These are phyloP conservation scores for Brachypalpus laphriformis DNA, from an alignment of 2,888 invertebrate genomes.

Conservation along the genomic window DNA sequence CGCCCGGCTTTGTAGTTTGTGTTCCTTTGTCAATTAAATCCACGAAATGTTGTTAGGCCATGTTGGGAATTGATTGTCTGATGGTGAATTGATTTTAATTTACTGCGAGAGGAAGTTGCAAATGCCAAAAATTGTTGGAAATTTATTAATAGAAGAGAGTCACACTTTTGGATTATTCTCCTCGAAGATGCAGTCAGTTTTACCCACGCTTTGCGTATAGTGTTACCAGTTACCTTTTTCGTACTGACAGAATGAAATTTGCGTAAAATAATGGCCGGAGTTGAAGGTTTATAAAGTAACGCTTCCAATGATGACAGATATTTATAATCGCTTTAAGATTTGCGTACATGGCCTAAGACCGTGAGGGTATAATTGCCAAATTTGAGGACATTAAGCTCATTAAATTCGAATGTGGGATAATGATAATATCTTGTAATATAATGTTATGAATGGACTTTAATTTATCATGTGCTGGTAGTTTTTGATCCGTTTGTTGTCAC, in stretches of 20 bases:
- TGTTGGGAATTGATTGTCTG: conserved; percentile 41
- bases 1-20: neutral
- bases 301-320: neutral
- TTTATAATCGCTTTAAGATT: neutral
- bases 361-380: neutral
- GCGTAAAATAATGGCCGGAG: neutral
- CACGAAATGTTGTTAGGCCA: conserved; percentile 20
- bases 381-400: neutral
- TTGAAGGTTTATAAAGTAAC: neutral
- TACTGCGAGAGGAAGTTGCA: conserved; percentile 40
- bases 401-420: neutral
- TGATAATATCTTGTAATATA: neutral
- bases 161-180: neutral
- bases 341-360: neutral
- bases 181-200: neutral
- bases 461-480: too few species aligned
- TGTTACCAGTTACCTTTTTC: neutral
- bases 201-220: neutral
- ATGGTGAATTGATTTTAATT: conserved; percentile 23
- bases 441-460: too few species aligned
- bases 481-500: too few species aligned
- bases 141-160: conserved; percentile 1
- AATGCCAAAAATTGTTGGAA: conserved; percentile 10
- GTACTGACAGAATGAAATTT: neutral
- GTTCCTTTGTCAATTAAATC: conserved; percentile 40